These are phyloP conservation scores for Paramormyrops kingsleyae DNA, from an alignment of 2,113 vertebrate genomes.

Conservation along the genomic window DNA sequence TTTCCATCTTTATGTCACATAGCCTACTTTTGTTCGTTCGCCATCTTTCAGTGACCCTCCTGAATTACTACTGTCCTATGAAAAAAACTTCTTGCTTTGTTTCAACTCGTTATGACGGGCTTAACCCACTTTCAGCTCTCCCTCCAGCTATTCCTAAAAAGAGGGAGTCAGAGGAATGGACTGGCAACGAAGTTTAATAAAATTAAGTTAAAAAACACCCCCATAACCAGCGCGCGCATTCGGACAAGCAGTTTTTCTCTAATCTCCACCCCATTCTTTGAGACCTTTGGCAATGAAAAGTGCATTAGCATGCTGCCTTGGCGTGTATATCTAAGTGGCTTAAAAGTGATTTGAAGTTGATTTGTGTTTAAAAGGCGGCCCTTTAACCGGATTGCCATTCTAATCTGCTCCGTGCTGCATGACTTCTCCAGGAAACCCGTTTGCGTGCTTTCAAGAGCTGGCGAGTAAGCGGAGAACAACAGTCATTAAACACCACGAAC, in stretches of 20 bases:
- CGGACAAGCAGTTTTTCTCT: slow-evolving; percentile 62
- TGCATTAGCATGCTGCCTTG: slow-evolving; percentile 73
- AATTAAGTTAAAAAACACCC: slow-evolving; percentile 63
- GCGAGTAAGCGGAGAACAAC: slow-evolving; percentile 56
- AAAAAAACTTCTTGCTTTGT: not conserved
- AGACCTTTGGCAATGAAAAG: slow-evolving; percentile 65
- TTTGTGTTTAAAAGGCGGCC: slow-evolving; percentile 78
- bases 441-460: slow-evolving; percentile 64
- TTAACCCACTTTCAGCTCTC: not conserved
- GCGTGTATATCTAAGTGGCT: slow-evolving; percentile 77
- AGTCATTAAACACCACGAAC: slow-evolving; percentile 64
- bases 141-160: not conserved
- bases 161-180: not conserved
- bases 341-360: slow-evolving; percentile 83
- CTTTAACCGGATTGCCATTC: slow-evolving; percentile 74
- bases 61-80: not conserved
- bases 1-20: not conserved
- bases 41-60: not conserved
- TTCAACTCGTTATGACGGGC: slow-evolving; percentile 8
- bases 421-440: slow-evolving; percentile 71
- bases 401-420: slow-evolving; percentile 78
- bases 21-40: not conserved
- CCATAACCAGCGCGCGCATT: slow-evolving; percentile 52
- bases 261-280: slow-evolving; percentile 64
- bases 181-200: slow-evolving; percentile 53